phyloP scores from a whole-genome alignment of 2,797 vertebrate genomes.

The Sebastes trivittatus region DNA sequence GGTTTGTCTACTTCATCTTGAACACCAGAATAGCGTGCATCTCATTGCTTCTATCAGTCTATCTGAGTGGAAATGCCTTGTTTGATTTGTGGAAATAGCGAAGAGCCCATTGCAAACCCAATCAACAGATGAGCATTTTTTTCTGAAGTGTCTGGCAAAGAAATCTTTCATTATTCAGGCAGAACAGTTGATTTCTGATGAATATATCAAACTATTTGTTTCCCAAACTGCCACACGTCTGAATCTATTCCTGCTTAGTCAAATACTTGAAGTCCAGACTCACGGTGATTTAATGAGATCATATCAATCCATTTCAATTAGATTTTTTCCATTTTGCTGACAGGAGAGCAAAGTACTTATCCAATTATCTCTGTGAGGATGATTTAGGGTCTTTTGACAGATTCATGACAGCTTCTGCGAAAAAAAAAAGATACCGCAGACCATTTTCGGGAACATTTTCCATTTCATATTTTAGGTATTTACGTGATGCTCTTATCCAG shows the following conservation, averaged over 20 bases:
- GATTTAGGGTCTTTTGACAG: constrained; percentile 15
- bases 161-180: constrained; percentile 14
- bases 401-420: background rate
- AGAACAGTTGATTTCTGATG: constrained; percentile 24
- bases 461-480: constrained; percentile 37
- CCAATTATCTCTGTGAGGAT: constrained; percentile 43
- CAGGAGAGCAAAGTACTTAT: constrained; percentile 28
- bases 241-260: background rate
- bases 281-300: constrained; percentile 34
- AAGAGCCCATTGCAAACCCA: background rate
- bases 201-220: background rate
- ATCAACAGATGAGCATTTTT: constrained; percentile 19
- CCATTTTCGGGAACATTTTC: constrained; percentile 25
- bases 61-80: constrained; percentile 7
- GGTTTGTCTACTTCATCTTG: background rate
- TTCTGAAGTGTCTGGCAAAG: constrained; percentile 1
- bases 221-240: background rate
- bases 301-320: constrained; percentile 19
- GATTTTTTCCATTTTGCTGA: constrained; percentile 12
- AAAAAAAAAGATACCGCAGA: background rate
- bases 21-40: background rate
- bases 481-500: constrained; percentile 40
- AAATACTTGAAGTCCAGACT: background rate
- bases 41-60: background rate
- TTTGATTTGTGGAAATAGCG: constrained; percentile 27